A percentile compares a stretch with the other conserved stretches of the same genome.
Conservation (phyloP, 2,797 vertebrate species). For the Miichthys miiuy region DNA sequence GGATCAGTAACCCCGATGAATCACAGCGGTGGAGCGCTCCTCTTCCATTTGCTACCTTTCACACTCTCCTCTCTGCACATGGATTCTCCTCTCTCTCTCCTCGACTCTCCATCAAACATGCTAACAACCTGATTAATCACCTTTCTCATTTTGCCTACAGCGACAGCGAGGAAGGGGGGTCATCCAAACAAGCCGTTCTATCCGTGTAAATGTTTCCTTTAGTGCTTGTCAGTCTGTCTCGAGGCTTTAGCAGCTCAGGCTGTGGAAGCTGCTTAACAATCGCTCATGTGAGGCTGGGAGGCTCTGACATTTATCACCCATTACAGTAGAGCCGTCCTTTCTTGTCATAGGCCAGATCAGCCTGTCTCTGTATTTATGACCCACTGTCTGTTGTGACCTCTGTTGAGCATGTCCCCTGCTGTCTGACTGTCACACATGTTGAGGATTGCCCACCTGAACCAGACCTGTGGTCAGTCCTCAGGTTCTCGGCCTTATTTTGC, state of each 20-base stretch:
- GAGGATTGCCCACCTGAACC: slow-evolving; percentile 36
- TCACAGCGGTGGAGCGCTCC: slow-evolving; percentile 53
- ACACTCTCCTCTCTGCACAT: slow-evolving; percentile 42
- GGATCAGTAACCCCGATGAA: slow-evolving; percentile 71
- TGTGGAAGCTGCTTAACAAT: slow-evolving; percentile 73
- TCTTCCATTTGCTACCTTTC: slow-evolving; percentile 67
- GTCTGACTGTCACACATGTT: slow-evolving; percentile 57
- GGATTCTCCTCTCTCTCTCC: slow-evolving; percentile 49
- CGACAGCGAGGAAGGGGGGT: slow-evolving; percentile 59
- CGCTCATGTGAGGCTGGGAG: slow-evolving; percentile 72
- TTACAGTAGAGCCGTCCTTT: slow-evolving; percentile 74
- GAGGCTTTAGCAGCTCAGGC: slow-evolving; percentile 52
- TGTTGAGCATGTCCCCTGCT: slow-evolving; percentile 58
- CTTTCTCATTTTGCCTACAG: slow-evolving; percentile 64
- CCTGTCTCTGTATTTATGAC: slow-evolving; percentile 75
- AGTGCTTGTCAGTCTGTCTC: slow-evolving; percentile 73
- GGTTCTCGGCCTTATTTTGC: background rate
- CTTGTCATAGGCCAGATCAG: slow-evolving; percentile 74
- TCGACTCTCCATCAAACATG: slow-evolving; percentile 76
- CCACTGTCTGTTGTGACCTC: slow-evolving; percentile 71
- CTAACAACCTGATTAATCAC: slow-evolving; percentile 83
- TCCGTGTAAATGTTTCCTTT: slow-evolving; percentile 79
- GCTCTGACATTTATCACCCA: slow-evolving; percentile 78
- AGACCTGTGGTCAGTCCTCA: slow-evolving; percentile 22
- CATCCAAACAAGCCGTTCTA: slow-evolving; percentile 77